Percentiles rank a stretch among this genome's conserved stretches.
Conservation (phyloP, 2,797 vertebrate genomes). For the Fistularia commersonii region DNA sequence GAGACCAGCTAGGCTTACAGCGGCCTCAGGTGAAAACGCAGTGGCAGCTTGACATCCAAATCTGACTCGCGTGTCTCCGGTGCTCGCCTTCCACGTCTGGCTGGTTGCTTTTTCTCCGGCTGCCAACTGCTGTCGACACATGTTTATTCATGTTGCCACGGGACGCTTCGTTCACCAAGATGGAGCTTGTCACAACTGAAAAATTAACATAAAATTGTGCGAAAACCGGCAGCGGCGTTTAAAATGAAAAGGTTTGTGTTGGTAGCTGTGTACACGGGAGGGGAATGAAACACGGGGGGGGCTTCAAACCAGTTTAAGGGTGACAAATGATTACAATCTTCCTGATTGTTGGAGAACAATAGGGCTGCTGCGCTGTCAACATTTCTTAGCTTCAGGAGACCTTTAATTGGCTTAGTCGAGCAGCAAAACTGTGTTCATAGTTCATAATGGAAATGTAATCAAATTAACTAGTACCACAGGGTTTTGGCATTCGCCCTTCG, state of each 20-base stretch:
- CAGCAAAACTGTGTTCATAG: slow-evolving; percentile 78
- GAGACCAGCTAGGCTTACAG: slow-evolving; percentile 44
- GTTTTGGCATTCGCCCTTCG: slow-evolving; percentile 71
- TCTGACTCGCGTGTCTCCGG: slow-evolving; percentile 44
- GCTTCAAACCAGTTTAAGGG: slow-evolving; percentile 34
- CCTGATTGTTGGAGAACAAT: slow-evolving; percentile 55
- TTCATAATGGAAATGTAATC: slow-evolving; percentile 80
- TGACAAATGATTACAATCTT: slow-evolving; percentile 59
- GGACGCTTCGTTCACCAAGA: slow-evolving; percentile 53
- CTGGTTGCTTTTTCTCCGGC: slow-evolving; percentile 3
- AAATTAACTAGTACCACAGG: slow-evolving; percentile 73
- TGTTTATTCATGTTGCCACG: slow-evolving; percentile 72
- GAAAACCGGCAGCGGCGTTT: slow-evolving; percentile 17
- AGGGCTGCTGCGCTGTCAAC: slow-evolving; percentile 39
- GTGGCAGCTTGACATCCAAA: slow-evolving; percentile 60
- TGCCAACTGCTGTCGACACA: slow-evolving; percentile 63
- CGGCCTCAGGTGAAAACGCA: slow-evolving; percentile 69
- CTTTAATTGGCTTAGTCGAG: slow-evolving; percentile 72
- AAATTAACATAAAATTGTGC: slow-evolving; percentile 4
- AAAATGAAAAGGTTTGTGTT: slow-evolving; percentile 15
- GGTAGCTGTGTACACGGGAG: slow-evolving; percentile 17
- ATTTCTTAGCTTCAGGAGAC: slow-evolving; percentile 66
- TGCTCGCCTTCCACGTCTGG: slow-evolving; percentile 25
- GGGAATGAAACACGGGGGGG: slow-evolving; percentile 2
- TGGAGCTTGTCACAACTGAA: slow-evolving; percentile 45